Conservation (phyloP, 2,113 vertebrate genomes). For the Zapornia atra region DNA sequence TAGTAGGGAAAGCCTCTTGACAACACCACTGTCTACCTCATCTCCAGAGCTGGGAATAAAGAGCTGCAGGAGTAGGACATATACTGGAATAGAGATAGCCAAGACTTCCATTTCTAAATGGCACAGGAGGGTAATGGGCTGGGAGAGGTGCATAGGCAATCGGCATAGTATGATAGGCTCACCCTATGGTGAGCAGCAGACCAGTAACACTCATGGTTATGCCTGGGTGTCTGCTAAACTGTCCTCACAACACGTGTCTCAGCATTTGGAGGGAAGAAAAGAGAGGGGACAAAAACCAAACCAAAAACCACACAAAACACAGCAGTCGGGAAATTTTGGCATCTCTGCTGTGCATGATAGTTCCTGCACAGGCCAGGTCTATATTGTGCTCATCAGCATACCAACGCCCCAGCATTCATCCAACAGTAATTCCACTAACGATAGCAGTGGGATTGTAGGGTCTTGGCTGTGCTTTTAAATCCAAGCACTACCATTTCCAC, state of each 20-base stretch:
- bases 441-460: not conserved
- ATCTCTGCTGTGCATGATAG: not conserved
- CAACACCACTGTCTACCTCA: not conserved
- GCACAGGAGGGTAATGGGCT: not conserved
- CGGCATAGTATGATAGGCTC: not conserved
- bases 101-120: not conserved
- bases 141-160: not conserved
- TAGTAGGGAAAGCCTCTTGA: not conserved
- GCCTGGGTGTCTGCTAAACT: not conserved
- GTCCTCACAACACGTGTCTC: not conserved
- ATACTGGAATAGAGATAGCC: not conserved
- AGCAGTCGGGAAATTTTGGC: not conserved
- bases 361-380: not conserved
- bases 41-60: not conserved
- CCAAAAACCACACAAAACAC: not conserved
- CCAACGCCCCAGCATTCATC: accelerated
- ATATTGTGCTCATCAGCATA: not conserved
- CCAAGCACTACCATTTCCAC: not conserved
- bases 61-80: not conserved
- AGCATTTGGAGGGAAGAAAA: not conserved
- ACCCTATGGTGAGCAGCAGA: not conserved
- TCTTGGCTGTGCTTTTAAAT: not conserved
- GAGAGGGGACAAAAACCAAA: not conserved
- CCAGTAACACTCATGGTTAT: accelerated
- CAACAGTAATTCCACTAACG: not conserved